Conservation (phyloP, 2,797 vertebrate species). For the Taenioides sp. region DNA sequence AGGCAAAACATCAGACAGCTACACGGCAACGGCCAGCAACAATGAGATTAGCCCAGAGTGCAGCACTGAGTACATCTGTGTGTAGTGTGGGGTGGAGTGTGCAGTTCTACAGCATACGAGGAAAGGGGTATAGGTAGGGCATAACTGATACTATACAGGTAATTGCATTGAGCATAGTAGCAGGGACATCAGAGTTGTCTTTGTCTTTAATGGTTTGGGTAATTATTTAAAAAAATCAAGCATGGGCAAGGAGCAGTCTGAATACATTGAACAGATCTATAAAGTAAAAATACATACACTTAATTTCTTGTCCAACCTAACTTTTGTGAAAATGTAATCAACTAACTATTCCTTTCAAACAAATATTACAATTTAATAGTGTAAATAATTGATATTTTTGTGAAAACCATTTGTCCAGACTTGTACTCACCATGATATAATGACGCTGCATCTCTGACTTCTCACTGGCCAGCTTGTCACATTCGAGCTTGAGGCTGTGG, state of each 20-base stretch:
- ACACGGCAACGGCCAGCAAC: slow-evolving; percentile 68
- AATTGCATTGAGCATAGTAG: background rate
- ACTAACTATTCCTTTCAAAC: too few relatives aligned
- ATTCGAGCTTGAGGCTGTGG: slow-evolving; percentile 91
- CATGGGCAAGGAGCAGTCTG: too few relatives aligned
- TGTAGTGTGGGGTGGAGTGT: slow-evolving; percentile 14
- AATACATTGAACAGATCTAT: too few relatives aligned
- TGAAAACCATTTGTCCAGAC: background rate
- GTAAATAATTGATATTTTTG: background rate
- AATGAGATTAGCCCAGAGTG: slow-evolving; percentile 77
- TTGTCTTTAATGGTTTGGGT: background rate
- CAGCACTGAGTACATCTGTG: slow-evolving; percentile 51
- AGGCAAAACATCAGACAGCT: slow-evolving; percentile 80
- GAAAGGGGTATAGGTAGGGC: background rate
- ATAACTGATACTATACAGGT: background rate
- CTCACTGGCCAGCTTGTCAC: slow-evolving; percentile 96
- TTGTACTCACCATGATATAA: slow-evolving; percentile 90
- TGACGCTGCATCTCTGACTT: slow-evolving; percentile 99
- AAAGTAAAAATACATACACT: too few relatives aligned
- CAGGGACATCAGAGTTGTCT: background rate
- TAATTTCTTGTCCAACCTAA: too few relatives aligned
- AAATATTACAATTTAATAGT: too few relatives aligned
- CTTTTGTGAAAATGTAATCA: too few relatives aligned
- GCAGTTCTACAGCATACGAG: background rate
- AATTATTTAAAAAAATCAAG: background rate